Conservation (phyloP, 1,140 invertebrate genomes). For the Drosophila pallidifrons region DNA sequence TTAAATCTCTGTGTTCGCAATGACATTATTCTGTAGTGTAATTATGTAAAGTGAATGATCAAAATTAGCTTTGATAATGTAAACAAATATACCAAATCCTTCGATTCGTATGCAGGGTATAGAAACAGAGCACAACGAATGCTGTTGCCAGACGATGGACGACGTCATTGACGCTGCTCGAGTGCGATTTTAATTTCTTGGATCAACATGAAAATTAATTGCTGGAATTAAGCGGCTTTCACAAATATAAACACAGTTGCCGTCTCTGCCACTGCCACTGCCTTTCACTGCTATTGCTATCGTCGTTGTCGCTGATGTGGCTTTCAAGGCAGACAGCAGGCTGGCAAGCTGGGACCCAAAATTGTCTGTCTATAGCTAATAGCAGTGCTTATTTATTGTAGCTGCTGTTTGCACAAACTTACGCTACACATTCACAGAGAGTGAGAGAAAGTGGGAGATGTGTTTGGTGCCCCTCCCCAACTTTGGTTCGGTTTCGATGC, state of each 20-base stretch:
- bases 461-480: neutral
- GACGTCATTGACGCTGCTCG: slow-evolving; percentile 47
- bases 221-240: slow-evolving; percentile 76
- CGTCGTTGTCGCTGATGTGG: neutral
- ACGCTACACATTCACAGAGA: neutral
- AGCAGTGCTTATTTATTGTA: slow-evolving; percentile 26
- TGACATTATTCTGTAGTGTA: too few species aligned
- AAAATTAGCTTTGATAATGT: neutral
- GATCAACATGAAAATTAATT: slow-evolving; percentile 84
- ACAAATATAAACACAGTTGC: slow-evolving; percentile 65
- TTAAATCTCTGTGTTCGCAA: too few species aligned
- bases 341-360: neutral
- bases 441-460: neutral
- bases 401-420: slow-evolving; percentile 26
- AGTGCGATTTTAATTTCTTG: slow-evolving; percentile 79
- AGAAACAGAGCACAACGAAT: neutral
- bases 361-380: slow-evolving; percentile 18
- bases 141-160: neutral
- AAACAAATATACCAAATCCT: neutral
- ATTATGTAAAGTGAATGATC: too few species aligned
- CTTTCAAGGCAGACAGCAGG: neutral
- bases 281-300: neutral
- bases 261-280: neutral
- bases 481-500: slow-evolving; percentile 34
- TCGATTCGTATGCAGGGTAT: slow-evolving; percentile 6